Evolutionary conservation across 2,113 vertebrate species (phyloP).

Genomic region (Myrmophylax atrothorax): DNA sequence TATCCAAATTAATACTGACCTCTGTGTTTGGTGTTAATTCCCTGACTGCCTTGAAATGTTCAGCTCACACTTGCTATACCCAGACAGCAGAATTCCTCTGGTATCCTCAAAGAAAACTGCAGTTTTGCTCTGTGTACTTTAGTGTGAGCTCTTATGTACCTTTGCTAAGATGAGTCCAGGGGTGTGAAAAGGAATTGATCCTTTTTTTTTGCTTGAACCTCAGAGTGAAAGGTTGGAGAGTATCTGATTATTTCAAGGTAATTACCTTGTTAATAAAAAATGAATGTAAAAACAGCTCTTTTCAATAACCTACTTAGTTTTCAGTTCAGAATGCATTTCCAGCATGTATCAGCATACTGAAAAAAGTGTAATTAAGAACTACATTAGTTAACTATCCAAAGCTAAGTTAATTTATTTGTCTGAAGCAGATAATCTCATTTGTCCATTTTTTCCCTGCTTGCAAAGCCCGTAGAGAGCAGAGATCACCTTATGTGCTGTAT

Average conservation of each 20-base stretch:
- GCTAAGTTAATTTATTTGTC: neutral
- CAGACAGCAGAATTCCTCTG: neutral
- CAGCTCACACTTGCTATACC: neutral
- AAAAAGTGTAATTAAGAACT: neutral
- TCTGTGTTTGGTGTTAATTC: neutral
- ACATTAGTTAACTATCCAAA: neutral
- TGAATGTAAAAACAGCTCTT: neutral
- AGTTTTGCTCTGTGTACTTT: neutral
- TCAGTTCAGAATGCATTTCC: neutral
- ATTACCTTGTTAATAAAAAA: neutral
- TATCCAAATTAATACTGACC: neutral
- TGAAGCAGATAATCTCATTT: neutral
- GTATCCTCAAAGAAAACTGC: neutral
- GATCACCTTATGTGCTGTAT: neutral
- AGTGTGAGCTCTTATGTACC: neutral
- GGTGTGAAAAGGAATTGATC: neutral
- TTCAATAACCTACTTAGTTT: neutral
- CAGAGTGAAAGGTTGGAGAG: neutral
- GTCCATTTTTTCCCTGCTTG: neutral
- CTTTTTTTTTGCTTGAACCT: neutral
- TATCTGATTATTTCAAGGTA: neutral
- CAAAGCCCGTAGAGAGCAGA: neutral
- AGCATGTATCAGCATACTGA: neutral
- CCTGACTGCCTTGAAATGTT: neutral
- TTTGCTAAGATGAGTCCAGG: neutral